phyloP scores from a whole-genome alignment of 2,113 vertebrate genomes.

The Gymnorhina tibicen region DNA sequence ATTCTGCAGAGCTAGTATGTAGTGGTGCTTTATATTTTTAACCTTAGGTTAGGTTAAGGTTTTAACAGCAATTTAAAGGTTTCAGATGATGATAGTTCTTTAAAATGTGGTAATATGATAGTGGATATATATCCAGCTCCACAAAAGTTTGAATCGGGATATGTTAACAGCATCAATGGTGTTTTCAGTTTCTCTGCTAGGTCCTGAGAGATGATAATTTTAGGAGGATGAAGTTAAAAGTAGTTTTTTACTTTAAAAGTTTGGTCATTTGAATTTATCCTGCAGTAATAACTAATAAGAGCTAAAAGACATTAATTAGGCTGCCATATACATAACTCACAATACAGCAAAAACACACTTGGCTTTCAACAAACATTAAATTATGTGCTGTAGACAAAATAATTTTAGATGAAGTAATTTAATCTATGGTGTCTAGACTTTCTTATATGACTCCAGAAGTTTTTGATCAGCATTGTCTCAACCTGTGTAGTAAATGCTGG shows the following conservation, averaged over 20 bases:
- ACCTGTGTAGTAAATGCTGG: not conserved
- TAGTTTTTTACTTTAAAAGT: not conserved
- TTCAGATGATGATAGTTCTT: not conserved
- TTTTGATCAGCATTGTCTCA: conserved; percentile 15
- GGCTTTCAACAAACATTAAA: not conserved
- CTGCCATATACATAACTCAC: not conserved
- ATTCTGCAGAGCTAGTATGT: not conserved
- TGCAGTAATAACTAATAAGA: not conserved
- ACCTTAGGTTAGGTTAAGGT: not conserved
- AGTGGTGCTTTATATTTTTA: not conserved
- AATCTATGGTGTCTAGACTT: conserved; percentile 31
- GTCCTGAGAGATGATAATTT: not conserved
- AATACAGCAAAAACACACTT: not conserved
- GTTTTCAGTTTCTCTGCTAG: not conserved
- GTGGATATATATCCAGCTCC: not conserved
- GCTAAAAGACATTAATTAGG: not conserved
- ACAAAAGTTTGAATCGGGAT: not conserved
- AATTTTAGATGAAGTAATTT: not conserved
- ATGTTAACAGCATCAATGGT: not conserved
- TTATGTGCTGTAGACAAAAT: not conserved
- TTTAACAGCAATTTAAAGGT: not conserved
- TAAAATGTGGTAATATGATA: not conserved
- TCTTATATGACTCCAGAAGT: conserved; percentile 10
- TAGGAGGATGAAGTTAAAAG: not conserved
- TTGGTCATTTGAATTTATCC: not conserved